Evolutionary conservation across 2,797 vertebrate species (phyloP), one percentile per base, ranked within the genome.

Genomic region (Cygnus olor): DNA sequence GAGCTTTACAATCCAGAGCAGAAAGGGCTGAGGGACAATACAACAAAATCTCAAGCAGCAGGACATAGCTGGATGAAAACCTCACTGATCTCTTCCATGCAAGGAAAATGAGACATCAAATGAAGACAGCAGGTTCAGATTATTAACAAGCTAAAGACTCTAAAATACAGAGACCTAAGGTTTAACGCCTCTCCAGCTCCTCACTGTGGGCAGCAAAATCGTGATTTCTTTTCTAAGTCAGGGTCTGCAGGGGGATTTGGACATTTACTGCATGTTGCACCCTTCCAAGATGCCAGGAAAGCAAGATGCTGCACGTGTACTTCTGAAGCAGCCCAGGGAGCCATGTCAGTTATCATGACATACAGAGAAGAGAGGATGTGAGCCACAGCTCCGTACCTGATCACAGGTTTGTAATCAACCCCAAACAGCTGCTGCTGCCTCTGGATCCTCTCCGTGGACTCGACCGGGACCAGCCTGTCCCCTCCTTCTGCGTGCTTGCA

Each of bases 381-480:
- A 14, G 19, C 28, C 49, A 28, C 4, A 3, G 27, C 71, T 24
- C 57, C 47, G 18, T 80, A 99, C 98, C 99, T 98, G 97, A 98
- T 98, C 95, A 99, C 98, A 3, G 99, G 98, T 57, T 99, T 99
- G 96, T 98, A 98, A 98, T 99, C 98, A n/a, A 99, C 98, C 19
- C 99, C 99, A 9, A 99, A 99, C 72, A 99, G 98, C 97, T 99
- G 99, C 96, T 99, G 99, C 85, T 99, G 99, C 72, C 99, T 98
- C 97, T 98, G 98, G 89, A 99, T 96, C 14, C 98, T 98, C 93
- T 99, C 99, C 0, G 98, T 97, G 3, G 99, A 99, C 97, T 99
- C 99, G 34, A 99, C 99, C 1, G 99, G 99, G 66, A 99, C 99
- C 61, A 99, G 98, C 63, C 99, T 97, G 97, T 99, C 99, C 7